phyloP scores from a whole-genome alignment of 92 coral and sea anemone genomes.

The Phenganax subtilis region DNA sequence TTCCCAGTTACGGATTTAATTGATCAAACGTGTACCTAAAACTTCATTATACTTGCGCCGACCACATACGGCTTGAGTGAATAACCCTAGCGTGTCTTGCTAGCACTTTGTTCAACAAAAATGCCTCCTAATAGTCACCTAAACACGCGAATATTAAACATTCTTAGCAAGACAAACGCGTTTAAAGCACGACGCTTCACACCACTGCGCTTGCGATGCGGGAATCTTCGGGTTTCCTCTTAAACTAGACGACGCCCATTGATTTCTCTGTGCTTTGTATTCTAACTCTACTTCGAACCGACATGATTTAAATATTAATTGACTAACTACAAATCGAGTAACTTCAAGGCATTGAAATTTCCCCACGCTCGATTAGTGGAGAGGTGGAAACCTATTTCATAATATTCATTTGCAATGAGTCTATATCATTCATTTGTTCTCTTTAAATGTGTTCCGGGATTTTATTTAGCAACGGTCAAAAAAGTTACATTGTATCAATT shows the following conservation, averaged over 20 bases:
- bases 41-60: constrained; percentile 2
- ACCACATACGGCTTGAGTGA: constrained; percentile 28
- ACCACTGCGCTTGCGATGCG: constrained; percentile 19
- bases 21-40: background rate
- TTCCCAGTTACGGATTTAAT: constrained; percentile 23
- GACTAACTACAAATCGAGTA: background rate
- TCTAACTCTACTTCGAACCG: background rate
- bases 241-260: background rate
- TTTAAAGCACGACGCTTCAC: constrained; percentile 24
- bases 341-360: constrained; percentile 14
- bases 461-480: background rate
- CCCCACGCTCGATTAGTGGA: constrained; percentile 18
- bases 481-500: background rate
- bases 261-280: background rate
- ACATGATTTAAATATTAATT: constrained; percentile 16
- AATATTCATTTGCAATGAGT: background rate
- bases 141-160: constrained; percentile 30
- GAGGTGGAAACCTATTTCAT: background rate
- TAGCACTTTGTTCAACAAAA: constrained; percentile 19
- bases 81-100: constrained; percentile 15
- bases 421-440: background rate
- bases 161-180: constrained; percentile 23
- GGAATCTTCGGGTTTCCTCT: background rate
- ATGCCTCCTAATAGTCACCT: constrained; percentile 19
- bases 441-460: background rate